A percentile compares a stretch with the other conserved stretches of the same genome.
Conservation (phyloP, 2,113 vertebrate genomes). For the Tauraco erythrolophus region DNA sequence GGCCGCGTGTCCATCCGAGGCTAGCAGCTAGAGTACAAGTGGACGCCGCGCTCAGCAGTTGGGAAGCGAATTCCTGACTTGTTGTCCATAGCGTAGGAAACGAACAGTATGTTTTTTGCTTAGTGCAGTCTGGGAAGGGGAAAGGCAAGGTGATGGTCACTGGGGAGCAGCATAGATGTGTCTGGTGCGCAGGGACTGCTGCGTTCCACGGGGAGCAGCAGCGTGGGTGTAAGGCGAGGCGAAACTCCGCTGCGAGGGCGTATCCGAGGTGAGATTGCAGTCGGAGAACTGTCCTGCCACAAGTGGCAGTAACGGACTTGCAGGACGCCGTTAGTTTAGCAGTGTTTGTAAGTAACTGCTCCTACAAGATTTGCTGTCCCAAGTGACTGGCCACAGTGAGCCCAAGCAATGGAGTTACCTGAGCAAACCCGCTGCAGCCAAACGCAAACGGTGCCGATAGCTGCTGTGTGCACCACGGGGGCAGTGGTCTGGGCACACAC, state of each 20-base stretch:
- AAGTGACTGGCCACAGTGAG: neutral
- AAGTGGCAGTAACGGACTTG: neutral
- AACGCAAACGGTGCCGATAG: neutral
- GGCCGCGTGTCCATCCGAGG: neutral
- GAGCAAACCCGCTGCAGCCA: neutral
- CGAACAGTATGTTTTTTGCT: neutral
- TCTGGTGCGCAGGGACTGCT: neutral
- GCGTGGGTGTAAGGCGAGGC: accelerated
- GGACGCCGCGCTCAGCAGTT: neutral
- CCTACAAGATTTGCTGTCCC: neutral
- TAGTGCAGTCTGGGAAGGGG: neutral
- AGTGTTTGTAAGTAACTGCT: neutral
- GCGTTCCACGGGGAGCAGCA: neutral
- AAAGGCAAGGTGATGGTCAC: neutral
- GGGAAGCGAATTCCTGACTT: accelerated
- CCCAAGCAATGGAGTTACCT: neutral
- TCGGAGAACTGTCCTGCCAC: neutral
- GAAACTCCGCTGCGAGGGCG: neutral
- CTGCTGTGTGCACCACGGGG: neutral
- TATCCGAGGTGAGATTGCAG: neutral
- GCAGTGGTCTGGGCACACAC: accelerated
- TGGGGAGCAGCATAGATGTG: neutral
- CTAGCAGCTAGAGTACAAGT: neutral
- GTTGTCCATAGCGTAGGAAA: neutral
- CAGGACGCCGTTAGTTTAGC: neutral